Percentiles rank a stretch among this genome's conserved stretches.
These are phyloP conservation scores for Neostethus bicornis DNA, from an alignment of 2,797 vertebrate species.

Conservation along the genomic window DNA sequence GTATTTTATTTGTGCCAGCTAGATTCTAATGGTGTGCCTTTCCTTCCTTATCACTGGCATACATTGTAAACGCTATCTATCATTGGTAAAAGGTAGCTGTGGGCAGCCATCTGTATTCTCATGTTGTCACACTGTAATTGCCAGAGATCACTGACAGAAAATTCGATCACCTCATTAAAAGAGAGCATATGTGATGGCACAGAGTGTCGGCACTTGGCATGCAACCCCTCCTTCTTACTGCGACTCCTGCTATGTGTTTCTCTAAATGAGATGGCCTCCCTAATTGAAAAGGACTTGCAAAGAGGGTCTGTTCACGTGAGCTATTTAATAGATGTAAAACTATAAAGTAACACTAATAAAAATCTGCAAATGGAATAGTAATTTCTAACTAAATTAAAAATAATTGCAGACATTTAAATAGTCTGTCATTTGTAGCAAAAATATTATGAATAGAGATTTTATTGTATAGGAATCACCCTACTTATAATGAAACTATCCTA, in stretches of 20 bases:
- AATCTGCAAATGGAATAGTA: background rate
- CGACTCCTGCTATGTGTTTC: background rate
- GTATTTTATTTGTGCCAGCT: background rate
- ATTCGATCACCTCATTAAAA: constrained; percentile 2
- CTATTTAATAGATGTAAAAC: background rate
- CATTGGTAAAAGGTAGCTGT: background rate
- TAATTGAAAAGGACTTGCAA: constrained; percentile 7
- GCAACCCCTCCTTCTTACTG: background rate
- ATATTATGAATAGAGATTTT: too few species aligned
- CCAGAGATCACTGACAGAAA: constrained; percentile 12
- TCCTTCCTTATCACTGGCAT: background rate
- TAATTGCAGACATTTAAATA: background rate
- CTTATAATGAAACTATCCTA: too few species aligned
- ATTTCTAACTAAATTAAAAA: background rate
- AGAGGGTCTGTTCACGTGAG: background rate
- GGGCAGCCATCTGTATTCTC: background rate
- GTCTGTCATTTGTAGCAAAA: background rate
- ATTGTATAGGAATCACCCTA: too few species aligned
- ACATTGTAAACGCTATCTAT: background rate
- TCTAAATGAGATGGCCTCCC: constrained; percentile 1
- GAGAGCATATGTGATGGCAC: background rate
- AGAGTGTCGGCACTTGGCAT: background rate
- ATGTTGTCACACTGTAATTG: background rate
- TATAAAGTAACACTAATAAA: background rate
- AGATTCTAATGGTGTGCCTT: background rate